These are phyloP conservation scores for Drosophila arawakana DNA, from an alignment of 1,140 invertebrate species.

Conservation along the genomic window DNA sequence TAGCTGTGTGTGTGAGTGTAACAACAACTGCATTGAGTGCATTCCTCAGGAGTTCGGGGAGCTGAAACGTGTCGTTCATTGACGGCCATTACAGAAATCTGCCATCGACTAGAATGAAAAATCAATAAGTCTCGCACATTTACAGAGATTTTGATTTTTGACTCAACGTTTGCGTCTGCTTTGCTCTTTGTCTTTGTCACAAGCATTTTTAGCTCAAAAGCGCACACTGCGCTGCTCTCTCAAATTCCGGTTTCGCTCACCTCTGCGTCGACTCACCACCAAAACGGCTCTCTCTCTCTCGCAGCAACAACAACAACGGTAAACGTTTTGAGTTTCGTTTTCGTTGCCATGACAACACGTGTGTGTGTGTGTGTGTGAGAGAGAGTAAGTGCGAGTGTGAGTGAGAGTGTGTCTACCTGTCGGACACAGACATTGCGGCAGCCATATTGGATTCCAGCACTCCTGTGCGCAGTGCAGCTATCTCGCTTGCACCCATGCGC, in stretches of 20 bases:
- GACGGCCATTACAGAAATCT: constrained; percentile 47
- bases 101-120: constrained; percentile 57
- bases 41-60: constrained; percentile 12
- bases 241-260: constrained; percentile 64
- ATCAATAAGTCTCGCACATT: constrained; percentile 68
- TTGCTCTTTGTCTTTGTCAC: constrained; percentile 9
- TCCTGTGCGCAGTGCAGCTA: constrained; percentile 58
- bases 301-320: background rate
- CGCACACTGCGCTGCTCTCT: constrained; percentile 19
- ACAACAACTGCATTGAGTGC: constrained; percentile 51
- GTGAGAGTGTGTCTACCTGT: constrained; percentile 73
- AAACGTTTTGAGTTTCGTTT: constrained; percentile 18
- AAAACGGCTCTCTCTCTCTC: background rate
- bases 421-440: constrained; percentile 59
- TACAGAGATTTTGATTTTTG: constrained; percentile 16
- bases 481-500: constrained; percentile 61
- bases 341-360: constrained; percentile 69
- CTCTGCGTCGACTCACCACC: constrained; percentile 68
- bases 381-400: constrained; percentile 49
- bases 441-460: constrained; percentile 83
- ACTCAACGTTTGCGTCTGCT: background rate
- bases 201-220: constrained; percentile 52
- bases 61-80: constrained; percentile 25
- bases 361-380: constrained; percentile 41
- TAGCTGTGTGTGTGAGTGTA: background rate